Base-by-base conservation (phyloP, 2,113 vertebrate genomes). In the Rallus limicola region DNA sequence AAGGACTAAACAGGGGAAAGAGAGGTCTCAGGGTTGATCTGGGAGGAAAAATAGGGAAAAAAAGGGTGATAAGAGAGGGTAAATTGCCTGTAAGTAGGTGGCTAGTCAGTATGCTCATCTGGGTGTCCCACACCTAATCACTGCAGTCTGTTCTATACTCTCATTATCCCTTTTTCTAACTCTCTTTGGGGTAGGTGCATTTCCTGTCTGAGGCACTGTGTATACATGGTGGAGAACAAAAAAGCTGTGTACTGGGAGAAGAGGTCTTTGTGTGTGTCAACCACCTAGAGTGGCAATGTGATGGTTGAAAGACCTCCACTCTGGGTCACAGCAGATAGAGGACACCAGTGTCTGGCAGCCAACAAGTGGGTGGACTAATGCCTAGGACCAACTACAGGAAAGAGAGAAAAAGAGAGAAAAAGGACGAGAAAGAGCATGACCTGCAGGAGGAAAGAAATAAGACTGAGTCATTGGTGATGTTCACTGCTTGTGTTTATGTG, bases 11-110 rank as follows among this genome's bases (percentile, higher is more conserved):
- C 76, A 16, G 1, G 10, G 5, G 6, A 84, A 62, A 70, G 44
- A 23, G 16, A 88, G 4, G 7, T 60, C 29, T 83, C n/a, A 53
- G 28, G 21, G 21, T 58, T 20, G 7, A 52, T 38, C 34, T 68
- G 19, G 44, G 38, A 60, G 8, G 33, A 55, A 59, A 92, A 72
- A 71, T 9, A n/a, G 24, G 12, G 29, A 48, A 62, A 72, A 46
- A 64, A 19, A 0, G 6, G 0, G 6, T 60, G 6, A 10, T 33
- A 44, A 67, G 5, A 58, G 7, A 10, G 3, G 1, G 1, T 10
- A 48, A 48, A 55, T 36, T 67, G 8, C 18, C 25, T 83, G 4
- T 53, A 75, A 59, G 38, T 13, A 65, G 3, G 24, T 46, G 24
- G 0, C 36, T 88, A 31, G 10, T 58, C 71, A 36, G 21, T 58